A percentile compares a stretch with the other conserved stretches of the same genome.
phyloP scores from a whole-genome alignment of 2,113 vertebrate species.

The Trinectes maculatus region DNA sequence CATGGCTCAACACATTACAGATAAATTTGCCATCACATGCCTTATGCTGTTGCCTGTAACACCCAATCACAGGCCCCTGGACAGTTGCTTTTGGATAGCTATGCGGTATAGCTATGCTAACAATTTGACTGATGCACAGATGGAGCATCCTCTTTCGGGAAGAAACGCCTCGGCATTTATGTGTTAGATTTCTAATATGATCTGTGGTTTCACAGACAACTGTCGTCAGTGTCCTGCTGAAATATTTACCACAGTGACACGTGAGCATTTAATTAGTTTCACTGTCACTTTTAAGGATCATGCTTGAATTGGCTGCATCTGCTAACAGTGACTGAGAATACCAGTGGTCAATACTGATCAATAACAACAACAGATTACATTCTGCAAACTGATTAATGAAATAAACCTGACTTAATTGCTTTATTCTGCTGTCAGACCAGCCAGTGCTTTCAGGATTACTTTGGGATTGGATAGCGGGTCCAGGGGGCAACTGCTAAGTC shows the following conservation, averaged over 20 bases:
- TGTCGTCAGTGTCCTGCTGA: constrained; percentile 18
- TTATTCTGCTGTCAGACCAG: constrained; percentile 39
- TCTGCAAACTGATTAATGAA: constrained; percentile 60
- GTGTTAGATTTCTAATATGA: not conserved
- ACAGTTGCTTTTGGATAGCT: constrained; percentile 71
- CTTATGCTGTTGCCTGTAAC: constrained; percentile 36
- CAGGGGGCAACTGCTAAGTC: constrained; percentile 54
- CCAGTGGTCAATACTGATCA: constrained; percentile 42
- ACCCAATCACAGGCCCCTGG: constrained; percentile 36
- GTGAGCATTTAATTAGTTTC: constrained; percentile 2
- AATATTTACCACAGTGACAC: not conserved
- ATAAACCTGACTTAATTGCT: constrained; percentile 20
- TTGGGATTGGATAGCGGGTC: constrained; percentile 43
- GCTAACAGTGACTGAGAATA: constrained; percentile 24
- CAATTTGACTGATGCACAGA: constrained; percentile 59
- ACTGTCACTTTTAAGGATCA: constrained; percentile 15
- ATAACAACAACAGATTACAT: constrained; percentile 61
- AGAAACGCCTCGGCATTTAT: constrained; percentile 36
- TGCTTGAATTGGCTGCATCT: constrained; percentile 34
- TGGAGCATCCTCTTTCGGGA: constrained; percentile 64
- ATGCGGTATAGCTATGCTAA: constrained; percentile 60
- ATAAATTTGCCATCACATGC: too few relatives aligned
- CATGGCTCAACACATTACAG: too few relatives aligned
- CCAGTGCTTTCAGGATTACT: constrained; percentile 60
- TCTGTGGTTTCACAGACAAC: constrained; percentile 28